Conservation (phyloP, 2,797 vertebrate species). For the Gallirallus australis region DNA sequence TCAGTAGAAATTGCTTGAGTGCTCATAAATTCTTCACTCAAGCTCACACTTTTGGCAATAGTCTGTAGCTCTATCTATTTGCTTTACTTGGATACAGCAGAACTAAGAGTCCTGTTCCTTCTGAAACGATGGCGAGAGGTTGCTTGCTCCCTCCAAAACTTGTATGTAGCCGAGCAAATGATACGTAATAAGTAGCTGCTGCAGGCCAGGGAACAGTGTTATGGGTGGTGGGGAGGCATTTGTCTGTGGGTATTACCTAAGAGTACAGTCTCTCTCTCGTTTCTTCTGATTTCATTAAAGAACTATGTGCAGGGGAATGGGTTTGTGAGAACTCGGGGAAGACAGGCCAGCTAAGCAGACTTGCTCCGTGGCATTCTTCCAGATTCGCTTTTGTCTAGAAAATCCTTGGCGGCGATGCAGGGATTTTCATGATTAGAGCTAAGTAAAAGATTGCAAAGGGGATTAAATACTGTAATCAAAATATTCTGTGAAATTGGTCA, state of each 20-base stretch:
- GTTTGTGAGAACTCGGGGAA: background rate
- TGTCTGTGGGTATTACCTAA: background rate
- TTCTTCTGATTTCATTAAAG: background rate
- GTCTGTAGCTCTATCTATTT: background rate
- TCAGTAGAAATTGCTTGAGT: constrained; percentile 50
- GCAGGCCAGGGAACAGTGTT: background rate
- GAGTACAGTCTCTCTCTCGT: background rate
- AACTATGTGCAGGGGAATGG: background rate
- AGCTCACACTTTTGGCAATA: background rate
- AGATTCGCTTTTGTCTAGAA: constrained; percentile 32
- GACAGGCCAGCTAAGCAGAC: background rate
- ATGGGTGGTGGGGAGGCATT: background rate
- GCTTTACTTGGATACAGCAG: background rate
- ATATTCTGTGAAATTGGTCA: constrained; percentile 32
- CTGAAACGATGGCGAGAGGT: background rate
- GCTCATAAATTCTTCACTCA: constrained; percentile 36
- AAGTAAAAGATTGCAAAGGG: constrained; percentile 32
- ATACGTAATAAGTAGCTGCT: background rate
- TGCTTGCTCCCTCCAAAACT: background rate
- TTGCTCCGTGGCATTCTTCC: background rate
- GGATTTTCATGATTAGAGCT: constrained; percentile 33
- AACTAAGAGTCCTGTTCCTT: background rate
- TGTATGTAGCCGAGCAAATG: accelerated
- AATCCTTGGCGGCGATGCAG: background rate
- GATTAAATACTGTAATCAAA: constrained; percentile 48